A percentile compares a stretch with the other conserved stretches of the same genome.
Conservation (phyloP, 2,797 vertebrate species). For the Cossypha caffra region DNA sequence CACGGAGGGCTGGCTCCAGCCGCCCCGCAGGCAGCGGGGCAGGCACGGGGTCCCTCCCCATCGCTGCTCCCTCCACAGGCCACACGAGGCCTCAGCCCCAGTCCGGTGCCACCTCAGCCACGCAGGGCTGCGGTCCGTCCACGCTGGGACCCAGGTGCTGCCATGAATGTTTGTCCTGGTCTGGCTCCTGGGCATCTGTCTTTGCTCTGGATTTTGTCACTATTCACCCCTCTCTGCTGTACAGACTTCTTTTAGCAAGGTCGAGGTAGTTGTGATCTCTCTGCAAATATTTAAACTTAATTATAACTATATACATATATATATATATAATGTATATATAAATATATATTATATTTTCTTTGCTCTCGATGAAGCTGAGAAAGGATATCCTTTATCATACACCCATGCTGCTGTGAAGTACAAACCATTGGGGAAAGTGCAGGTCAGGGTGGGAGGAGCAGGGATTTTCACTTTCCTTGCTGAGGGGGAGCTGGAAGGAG, state of each 20-base stretch:
- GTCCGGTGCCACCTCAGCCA: not conserved
- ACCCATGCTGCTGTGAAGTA: slow-evolving; percentile 78
- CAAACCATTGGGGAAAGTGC: not conserved
- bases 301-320: slow-evolving; percentile 75
- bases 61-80: not conserved
- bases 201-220: slow-evolving; percentile 45
- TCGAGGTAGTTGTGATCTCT: slow-evolving; percentile 71
- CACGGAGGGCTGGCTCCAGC: not conserved
- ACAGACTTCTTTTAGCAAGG: slow-evolving; percentile 73
- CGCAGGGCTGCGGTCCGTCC: not conserved
- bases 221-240: slow-evolving; percentile 46
- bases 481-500: not conserved
- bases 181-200: not conserved
- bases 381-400: slow-evolving; percentile 67
- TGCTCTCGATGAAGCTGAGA: slow-evolving; percentile 78
- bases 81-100: not conserved
- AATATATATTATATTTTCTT: slow-evolving; percentile 82
- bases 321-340: slow-evolving; percentile 65
- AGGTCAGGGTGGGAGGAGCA: not conserved
- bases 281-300: slow-evolving; percentile 81
- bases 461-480: not conserved
- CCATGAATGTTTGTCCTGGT: not conserved
- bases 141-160: not conserved
- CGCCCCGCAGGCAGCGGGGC: not conserved
- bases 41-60: not conserved